Conservation (phyloP, 2,888 invertebrate genomes). For the Orthosia gracilis region DNA sequence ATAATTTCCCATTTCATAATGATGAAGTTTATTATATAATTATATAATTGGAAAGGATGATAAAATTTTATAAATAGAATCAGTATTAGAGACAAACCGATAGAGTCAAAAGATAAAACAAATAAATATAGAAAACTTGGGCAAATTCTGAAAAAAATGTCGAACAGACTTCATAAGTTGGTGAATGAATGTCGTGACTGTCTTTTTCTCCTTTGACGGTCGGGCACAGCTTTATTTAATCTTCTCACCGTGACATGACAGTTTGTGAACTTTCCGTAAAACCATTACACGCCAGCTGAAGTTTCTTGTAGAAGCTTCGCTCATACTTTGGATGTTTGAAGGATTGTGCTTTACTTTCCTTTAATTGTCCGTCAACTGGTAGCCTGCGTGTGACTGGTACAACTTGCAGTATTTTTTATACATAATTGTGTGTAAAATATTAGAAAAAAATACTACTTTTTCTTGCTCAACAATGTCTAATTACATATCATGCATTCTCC, state of each 20-base stretch:
- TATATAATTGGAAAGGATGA: too few relatives aligned
- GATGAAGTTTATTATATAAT: too few relatives aligned
- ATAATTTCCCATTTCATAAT: too few relatives aligned
- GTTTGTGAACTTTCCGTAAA: constrained; percentile 42
- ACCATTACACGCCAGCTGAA: constrained; percentile 39
- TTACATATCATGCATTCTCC: too few relatives aligned
- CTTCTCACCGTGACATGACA: constrained; percentile 39
- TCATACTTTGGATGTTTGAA: not conserved
- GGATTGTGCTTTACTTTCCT: not conserved
- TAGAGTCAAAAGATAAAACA: not conserved
- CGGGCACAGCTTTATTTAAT: constrained; percentile 34
- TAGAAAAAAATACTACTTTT: too few relatives aligned
- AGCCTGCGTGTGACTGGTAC: not conserved
- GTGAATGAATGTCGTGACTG: constrained; percentile 34
- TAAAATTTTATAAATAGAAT: too few relatives aligned
- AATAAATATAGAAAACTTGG: constrained; percentile 1
- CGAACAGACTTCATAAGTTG: constrained; percentile 10
- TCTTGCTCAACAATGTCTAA: too few relatives aligned
- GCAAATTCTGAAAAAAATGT: not conserved
- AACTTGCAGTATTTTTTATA: not conserved
- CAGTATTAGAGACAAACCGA: not conserved
- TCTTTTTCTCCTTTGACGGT: not conserved
- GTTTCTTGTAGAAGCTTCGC: constrained; percentile 8
- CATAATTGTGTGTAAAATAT: not conserved
- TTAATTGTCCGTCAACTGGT: not conserved